Conservation (phyloP, 2,888 invertebrate species). For the Eledona agricola region DNA sequence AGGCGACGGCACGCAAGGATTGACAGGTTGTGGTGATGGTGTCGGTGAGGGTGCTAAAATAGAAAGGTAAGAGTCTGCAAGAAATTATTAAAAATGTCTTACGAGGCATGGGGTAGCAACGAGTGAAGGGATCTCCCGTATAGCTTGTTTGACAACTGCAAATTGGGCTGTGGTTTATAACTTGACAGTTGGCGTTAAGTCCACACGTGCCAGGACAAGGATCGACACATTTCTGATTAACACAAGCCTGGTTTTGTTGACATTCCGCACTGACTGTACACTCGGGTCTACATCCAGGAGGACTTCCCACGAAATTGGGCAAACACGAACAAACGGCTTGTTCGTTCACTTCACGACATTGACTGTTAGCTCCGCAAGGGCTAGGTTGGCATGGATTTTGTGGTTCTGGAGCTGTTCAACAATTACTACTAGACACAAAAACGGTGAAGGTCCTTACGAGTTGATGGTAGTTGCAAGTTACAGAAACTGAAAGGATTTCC, state of each 20-base stretch:
- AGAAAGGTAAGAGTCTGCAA: too few species aligned
- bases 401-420: conserved; percentile 38
- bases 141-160: conserved; percentile 66
- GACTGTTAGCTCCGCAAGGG: conserved; percentile 81
- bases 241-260: conserved; percentile 61
- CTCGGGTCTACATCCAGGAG: conserved; percentile 71
- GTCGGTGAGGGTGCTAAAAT: conserved; percentile 44
- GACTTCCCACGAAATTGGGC: conserved; percentile 68
- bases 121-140: conserved; percentile 80
- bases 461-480: conserved; percentile 57
- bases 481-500: conserved; percentile 81
- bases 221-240: conserved; percentile 60
- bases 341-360: conserved; percentile 72
- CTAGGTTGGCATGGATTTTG: conserved; percentile 74
- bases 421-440: background rate
- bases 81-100: conserved; percentile 46
- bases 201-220: conserved; percentile 68
- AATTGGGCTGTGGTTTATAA: conserved; percentile 77
- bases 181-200: conserved; percentile 63
- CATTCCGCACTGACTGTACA: conserved; percentile 69
- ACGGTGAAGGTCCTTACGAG: conserved; percentile 58
- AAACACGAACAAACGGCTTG: conserved; percentile 70
- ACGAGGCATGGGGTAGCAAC: conserved; percentile 69
- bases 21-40: conserved; percentile 59
- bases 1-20: conserved; percentile 76